A percentile compares a stretch with the other conserved stretches of the same genome.
phyloP scores from a whole-genome alignment of 2,113 vertebrate genomes.

The Rhineura floridana region DNA sequence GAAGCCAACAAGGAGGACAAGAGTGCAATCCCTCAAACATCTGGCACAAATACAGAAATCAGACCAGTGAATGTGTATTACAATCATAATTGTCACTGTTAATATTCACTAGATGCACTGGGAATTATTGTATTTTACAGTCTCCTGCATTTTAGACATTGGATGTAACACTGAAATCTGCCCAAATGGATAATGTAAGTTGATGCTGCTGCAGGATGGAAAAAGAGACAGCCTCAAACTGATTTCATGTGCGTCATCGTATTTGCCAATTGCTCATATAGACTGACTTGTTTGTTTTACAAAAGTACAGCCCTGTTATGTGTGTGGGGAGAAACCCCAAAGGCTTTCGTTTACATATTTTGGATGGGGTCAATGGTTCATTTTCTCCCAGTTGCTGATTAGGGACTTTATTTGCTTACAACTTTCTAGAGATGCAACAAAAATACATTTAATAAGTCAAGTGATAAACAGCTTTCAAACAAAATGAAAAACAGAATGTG shows the following conservation, averaged over 20 bases:
- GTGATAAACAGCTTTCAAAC: not conserved
- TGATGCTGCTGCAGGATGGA: not conserved
- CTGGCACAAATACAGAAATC: not conserved
- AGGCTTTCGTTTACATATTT: not conserved
- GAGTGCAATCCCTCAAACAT: not conserved
- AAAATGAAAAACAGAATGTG: conserved; percentile 10
- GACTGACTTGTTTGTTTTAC: not conserved
- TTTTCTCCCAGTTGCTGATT: not conserved
- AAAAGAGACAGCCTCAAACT: not conserved
- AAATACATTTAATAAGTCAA: conserved; percentile 1
- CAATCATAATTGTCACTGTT: not conserved
- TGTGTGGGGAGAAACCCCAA: not conserved
- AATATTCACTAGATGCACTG: not conserved
- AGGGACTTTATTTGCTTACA: not conserved
- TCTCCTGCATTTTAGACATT: not conserved
- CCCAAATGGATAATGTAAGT: not conserved
- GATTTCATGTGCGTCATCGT: not conserved
- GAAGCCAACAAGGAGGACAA: too few species aligned
- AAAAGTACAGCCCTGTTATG: not conserved
- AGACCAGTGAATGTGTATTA: not conserved
- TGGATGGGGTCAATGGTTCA: not conserved
- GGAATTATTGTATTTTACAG: not conserved
- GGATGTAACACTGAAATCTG: not conserved
- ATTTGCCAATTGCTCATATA: not conserved
- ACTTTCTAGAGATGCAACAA: not conserved